These are phyloP conservation scores for Isurus oxyrinchus DNA, from an alignment of 2,113 vertebrate species.

Conservation along the genomic window DNA sequence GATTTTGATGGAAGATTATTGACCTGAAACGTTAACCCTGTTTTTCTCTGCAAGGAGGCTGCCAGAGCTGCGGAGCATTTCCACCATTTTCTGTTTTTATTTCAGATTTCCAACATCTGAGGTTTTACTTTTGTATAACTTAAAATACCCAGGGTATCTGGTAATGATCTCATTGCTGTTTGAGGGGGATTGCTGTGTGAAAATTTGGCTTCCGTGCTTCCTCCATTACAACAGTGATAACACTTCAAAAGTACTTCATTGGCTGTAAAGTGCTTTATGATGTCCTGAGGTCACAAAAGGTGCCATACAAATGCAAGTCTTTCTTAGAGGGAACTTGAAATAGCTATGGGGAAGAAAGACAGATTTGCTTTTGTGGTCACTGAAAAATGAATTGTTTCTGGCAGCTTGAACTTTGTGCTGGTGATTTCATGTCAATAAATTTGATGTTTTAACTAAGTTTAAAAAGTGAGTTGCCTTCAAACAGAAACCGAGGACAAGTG, in stretches of 20 bases:
- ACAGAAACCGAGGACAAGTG: neutral
- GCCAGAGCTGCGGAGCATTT: too few relatives aligned
- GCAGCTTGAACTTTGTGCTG: neutral
- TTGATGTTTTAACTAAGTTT: neutral
- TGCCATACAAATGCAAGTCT: neutral
- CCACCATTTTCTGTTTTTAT: too few relatives aligned
- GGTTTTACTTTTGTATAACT: too few relatives aligned
- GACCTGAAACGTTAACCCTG: too few relatives aligned
- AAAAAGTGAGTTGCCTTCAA: neutral
- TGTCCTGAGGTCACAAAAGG: neutral
- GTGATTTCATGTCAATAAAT: neutral
- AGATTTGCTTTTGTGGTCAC: neutral
- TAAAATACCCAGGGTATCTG: neutral
- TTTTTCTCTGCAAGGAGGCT: too few relatives aligned
- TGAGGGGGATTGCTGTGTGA: neutral
- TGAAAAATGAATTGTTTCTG: neutral
- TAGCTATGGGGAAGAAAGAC: neutral
- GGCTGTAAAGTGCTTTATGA: neutral
- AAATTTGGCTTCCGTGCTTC: neutral
- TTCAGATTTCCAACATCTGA: too few relatives aligned
- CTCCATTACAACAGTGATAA: neutral
- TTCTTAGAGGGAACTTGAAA: neutral
- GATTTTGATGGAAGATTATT: too few relatives aligned
- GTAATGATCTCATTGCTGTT: neutral
- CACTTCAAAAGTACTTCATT: neutral